These are phyloP conservation scores for Amiota minor DNA, from an alignment of 2,888 invertebrate genomes.

Conservation along the genomic window DNA sequence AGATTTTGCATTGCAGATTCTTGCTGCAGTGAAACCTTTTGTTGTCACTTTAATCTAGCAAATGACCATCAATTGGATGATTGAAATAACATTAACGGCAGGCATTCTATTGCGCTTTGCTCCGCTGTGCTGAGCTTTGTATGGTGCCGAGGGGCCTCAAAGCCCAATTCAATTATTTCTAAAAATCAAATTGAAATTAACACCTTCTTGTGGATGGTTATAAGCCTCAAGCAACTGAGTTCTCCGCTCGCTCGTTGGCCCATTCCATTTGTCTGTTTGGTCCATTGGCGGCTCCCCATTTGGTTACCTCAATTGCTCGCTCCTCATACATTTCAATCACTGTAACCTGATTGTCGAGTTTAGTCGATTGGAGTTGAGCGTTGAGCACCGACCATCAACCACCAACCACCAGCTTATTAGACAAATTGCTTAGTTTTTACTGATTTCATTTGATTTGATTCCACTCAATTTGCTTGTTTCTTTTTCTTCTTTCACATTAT, in stretches of 20 bases:
- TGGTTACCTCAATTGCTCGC: conserved; percentile 19
- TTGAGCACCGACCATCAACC: conserved; percentile 1
- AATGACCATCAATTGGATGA: conserved; percentile 3
- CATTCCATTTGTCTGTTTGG: neutral
- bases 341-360: neutral
- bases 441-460: conserved; percentile 59
- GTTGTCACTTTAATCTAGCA: neutral
- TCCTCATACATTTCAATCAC: neutral
- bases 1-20: neutral
- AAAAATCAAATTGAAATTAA: conserved; percentile 53
- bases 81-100: neutral
- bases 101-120: neutral
- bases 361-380: neutral
- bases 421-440: conserved; percentile 55
- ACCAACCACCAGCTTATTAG: conserved; percentile 53
- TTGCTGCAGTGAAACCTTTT: neutral
- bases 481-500: neutral
- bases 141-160: neutral
- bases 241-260: neutral
- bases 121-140: neutral
- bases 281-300: neutral
- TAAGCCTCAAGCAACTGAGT: conserved; percentile 35
- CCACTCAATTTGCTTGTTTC: conserved; percentile 37
- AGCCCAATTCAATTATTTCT: conserved; percentile 49
- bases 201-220: conserved; percentile 49